phyloP scores from a whole-genome alignment of 1,140 invertebrate species.

The Chymomyza costata region DNA sequence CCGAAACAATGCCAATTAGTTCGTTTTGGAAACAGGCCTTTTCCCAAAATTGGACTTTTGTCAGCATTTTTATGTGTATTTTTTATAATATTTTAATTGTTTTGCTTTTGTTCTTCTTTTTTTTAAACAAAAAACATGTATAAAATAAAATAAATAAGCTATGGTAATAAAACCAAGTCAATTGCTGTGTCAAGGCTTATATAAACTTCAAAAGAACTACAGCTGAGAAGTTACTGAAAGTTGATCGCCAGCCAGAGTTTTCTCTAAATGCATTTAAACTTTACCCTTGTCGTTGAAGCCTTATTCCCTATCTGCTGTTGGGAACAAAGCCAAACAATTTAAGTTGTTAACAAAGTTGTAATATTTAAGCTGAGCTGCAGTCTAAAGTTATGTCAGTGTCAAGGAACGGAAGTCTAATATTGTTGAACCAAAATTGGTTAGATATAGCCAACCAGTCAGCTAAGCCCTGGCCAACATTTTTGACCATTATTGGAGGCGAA shows the following conservation, averaged over 20 bases:
- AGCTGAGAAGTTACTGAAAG: background rate
- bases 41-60: conserved; percentile 16
- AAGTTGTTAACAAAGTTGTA: conserved; percentile 71
- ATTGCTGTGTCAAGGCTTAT: too few relatives aligned
- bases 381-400: too few relatives aligned
- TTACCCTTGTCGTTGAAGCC: conserved; percentile 25
- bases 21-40: too few relatives aligned
- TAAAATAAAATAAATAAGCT: conserved; percentile 23
- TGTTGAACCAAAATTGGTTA: too few relatives aligned
- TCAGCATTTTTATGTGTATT: conserved; percentile 31
- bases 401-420: too few relatives aligned
- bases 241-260: conserved; percentile 24
- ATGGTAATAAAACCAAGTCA: too few relatives aligned
- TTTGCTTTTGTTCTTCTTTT: conserved; percentile 17
- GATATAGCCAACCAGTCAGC: too few relatives aligned
- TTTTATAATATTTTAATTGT: conserved; percentile 41
- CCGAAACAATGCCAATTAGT: too few relatives aligned
- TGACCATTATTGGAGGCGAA: too few relatives aligned
- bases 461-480: too few relatives aligned
- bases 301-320: conserved; percentile 36
- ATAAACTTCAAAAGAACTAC: background rate
- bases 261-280: conserved; percentile 55
- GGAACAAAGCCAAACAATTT: conserved; percentile 70
- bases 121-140: conserved; percentile 2
- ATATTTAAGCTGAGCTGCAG: too few relatives aligned